phyloP scores from a whole-genome alignment of 2,113 vertebrate species.

The Alosa alosa region DNA sequence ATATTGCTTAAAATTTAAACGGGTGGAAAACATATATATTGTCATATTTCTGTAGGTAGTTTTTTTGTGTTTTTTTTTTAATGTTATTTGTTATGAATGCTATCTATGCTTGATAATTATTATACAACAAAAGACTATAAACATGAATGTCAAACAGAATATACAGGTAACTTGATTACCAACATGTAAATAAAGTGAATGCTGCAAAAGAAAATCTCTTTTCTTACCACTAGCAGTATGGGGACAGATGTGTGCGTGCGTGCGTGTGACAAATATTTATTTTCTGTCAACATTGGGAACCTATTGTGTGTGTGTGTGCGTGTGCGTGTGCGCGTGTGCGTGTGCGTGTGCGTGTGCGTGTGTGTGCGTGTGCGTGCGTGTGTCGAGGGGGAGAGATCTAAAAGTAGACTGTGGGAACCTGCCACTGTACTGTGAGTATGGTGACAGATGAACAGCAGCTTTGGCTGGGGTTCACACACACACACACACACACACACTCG shows the following conservation, averaged over 20 bases:
- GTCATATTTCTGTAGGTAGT: background rate
- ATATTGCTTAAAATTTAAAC: constrained; percentile 16
- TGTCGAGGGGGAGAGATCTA: background rate
- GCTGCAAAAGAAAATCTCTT: background rate
- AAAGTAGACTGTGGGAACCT: constrained; percentile 12
- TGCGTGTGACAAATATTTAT: too few relatives aligned
- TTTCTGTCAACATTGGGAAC: too few relatives aligned
- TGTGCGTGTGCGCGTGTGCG: background rate
- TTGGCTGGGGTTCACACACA: background rate
- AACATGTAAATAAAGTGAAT: background rate
- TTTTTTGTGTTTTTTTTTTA: constrained; percentile 11
- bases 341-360: background rate
- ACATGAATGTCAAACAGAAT: background rate
- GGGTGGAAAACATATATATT: background rate
- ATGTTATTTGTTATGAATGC: background rate
- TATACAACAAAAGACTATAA: background rate
- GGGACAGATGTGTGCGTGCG: too few relatives aligned
- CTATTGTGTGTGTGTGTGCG: background rate
- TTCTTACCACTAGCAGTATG: background rate
- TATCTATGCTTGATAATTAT: background rate
- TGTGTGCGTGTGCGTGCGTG: background rate
- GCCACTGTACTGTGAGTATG: background rate
- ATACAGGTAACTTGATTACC: background rate
- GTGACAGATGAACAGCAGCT: background rate
- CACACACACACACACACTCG: background rate